Evolutionary conservation across 2,888 invertebrate genomes (phyloP).

Genomic region (Epistrophe eligans): DNA sequence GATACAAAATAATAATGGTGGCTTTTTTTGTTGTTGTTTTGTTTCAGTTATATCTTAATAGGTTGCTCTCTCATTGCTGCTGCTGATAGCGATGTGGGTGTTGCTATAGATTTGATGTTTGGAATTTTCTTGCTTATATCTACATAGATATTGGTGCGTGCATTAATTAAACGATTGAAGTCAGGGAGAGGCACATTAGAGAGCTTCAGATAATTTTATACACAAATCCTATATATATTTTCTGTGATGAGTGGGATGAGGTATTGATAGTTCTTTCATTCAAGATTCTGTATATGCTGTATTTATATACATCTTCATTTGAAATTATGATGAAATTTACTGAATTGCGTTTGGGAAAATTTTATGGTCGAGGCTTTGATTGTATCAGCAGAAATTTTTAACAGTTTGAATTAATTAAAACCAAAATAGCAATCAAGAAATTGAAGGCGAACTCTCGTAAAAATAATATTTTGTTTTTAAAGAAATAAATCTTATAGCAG

Average conservation of each 20-base stretch:
- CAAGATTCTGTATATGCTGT: conserved; percentile 8
- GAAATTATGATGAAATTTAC: conserved; percentile 51
- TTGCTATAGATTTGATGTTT: not conserved
- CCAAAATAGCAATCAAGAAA: not conserved
- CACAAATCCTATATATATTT: conserved; percentile 18
- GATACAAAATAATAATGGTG: conserved; percentile 50
- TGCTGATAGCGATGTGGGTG: not conserved
- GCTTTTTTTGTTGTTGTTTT: too few relatives aligned
- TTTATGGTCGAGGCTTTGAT: conserved; percentile 45
- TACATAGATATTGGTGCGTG: conserved; percentile 9
- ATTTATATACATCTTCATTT: conserved; percentile 27
- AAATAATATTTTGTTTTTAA: not conserved
- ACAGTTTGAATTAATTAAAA: conserved; percentile 25
- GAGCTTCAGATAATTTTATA: conserved; percentile 23
- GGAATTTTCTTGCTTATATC: not conserved
- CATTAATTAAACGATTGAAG: conserved; percentile 59
- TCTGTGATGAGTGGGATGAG: not conserved
- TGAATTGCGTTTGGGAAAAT: not conserved
- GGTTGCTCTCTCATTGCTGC: not conserved
- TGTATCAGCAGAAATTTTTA: conserved; percentile 46
- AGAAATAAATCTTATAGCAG: not conserved
- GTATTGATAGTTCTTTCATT: conserved; percentile 57
- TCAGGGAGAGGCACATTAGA: conserved; percentile 39
- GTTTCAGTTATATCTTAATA: conserved; percentile 53
- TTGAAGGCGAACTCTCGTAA: conserved; percentile 1